Base-by-base conservation (phyloP, 2,113 vertebrate species). In the Capra hircus region DNA sequence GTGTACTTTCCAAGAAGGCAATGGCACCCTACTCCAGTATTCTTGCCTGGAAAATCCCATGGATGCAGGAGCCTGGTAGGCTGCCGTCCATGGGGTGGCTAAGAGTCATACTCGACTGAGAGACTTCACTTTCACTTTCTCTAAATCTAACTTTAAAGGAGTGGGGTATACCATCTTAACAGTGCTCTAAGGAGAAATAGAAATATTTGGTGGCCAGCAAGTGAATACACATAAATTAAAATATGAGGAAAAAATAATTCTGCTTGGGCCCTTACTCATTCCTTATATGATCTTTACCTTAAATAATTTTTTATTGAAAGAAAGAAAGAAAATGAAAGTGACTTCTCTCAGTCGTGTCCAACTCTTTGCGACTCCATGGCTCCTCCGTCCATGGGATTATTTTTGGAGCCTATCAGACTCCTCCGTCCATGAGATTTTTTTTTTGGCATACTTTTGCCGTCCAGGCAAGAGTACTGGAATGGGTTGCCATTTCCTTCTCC, bases 291-390 rank as follows among this genome's bases (percentile, higher is more conserved):
- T 27, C 15, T 80, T 64, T 67, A 90, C 28, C n/a, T n/a, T n/a
- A 1, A 59, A 57, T 43, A 59, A 8, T 36, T 67, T 88, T 81
- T 27, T 25, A 62, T 64, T 64, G 30, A 64, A 64, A 64, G 60
- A 62, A 14, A 62, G 60, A 30, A 16, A 62, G 60, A 64, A 64
- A n/a, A 30, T n/a, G 30, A 64, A 64, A 64, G 30, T 64, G 62
- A 64, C 30, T 9, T 64, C 3, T 0, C 15, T 64, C 3, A 62
- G 59, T 30, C 13, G 2, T 62, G 5, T 30, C 6, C 2, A 13
- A 14, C 59, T 62, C 28, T 30, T 60, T 62, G 59, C 0, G 2
- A 62, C 28, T 2, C 59, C 12, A 60, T 7, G 28, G 60, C 13
- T 62, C 11, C 27, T 60, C 59, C 0, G 11, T 60, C 59, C 60